Percentiles rank a stretch among this genome's conserved stretches.
phyloP scores from a whole-genome alignment of 2,888 invertebrate species.

The Diarsia mendica region DNA sequence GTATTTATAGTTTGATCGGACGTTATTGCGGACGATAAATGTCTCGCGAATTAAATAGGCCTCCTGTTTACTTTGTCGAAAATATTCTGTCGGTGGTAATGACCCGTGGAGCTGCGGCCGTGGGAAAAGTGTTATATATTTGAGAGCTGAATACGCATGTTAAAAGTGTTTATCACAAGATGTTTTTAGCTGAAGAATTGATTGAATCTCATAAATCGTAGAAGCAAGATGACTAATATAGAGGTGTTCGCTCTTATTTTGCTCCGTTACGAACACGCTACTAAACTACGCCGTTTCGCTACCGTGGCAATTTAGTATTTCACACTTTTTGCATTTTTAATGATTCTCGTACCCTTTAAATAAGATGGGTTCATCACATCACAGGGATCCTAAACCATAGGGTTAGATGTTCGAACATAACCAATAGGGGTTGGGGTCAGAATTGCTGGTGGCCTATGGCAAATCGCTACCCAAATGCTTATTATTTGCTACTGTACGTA shows the following conservation, averaged over 20 bases:
- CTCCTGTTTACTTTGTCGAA: slow-evolving; percentile 20
- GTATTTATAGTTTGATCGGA: slow-evolving; percentile 51
- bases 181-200: neutral
- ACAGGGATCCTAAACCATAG: no score
- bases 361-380: no score
- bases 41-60: slow-evolving; percentile 22
- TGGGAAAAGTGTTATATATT: slow-evolving; percentile 8
- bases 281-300: neutral
- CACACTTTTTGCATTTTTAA: neutral
- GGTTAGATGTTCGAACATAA: no score
- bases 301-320: neutral
- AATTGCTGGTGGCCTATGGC: no score
- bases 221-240: neutral
- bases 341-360: no score
- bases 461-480: no score
- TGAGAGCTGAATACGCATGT: neutral
- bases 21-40: slow-evolving; percentile 34
- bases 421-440: no score
- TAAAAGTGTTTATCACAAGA: neutral
- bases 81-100: slow-evolving; percentile 39
- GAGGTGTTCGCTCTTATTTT: neutral
- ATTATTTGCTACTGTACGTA: no score
- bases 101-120: slow-evolving; percentile 10
- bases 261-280: no score
- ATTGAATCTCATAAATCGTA: slow-evolving; percentile 1